These are phyloP conservation scores for Speoplatyrhinus poulsoni DNA, from an alignment of 2,113 vertebrate genomes.

Conservation along the genomic window DNA sequence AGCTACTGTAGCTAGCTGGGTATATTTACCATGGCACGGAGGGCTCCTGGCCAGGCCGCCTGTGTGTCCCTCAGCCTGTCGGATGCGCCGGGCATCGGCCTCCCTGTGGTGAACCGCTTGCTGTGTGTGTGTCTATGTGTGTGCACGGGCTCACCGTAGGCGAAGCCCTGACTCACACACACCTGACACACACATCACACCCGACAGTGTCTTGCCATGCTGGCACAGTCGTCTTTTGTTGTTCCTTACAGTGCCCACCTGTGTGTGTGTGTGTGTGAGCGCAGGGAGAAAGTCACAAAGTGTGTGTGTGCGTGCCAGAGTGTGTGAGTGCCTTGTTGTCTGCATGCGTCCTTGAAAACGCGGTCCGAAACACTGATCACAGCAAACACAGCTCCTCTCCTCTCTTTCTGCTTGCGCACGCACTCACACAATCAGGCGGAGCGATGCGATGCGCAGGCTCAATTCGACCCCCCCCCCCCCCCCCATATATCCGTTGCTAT, in stretches of 20 bases:
- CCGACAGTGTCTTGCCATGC: slow-evolving; percentile 39
- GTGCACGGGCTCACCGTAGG: slow-evolving; percentile 30
- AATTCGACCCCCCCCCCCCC: slow-evolving; percentile 49
- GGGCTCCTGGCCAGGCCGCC: slow-evolving; percentile 52
- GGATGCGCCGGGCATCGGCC: slow-evolving; percentile 49
- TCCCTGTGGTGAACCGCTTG: slow-evolving; percentile 20
- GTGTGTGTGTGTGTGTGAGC: neutral
- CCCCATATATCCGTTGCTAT: slow-evolving; percentile 66
- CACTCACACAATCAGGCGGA: slow-evolving; percentile 63
- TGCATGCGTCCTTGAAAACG: slow-evolving; percentile 3
- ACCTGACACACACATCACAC: slow-evolving; percentile 44
- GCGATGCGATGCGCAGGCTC: slow-evolving; percentile 59
- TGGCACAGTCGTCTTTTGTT: slow-evolving; percentile 14
- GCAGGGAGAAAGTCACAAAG: neutral
- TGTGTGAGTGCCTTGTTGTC: slow-evolving; percentile 1
- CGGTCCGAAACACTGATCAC: slow-evolving; percentile 62
- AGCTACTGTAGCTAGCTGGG: slow-evolving; percentile 6
- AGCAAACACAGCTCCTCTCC: slow-evolving; percentile 58
- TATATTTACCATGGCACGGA: slow-evolving; percentile 72
- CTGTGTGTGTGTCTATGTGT: neutral
- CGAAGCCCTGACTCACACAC: slow-evolving; percentile 45
- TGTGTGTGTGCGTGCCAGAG: slow-evolving; percentile 4
- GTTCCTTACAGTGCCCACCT: neutral
- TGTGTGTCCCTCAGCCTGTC: slow-evolving; percentile 52
- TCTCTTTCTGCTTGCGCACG: slow-evolving; percentile 25